Base-by-base conservation (phyloP, 2,113 vertebrate species). In the Saguinus midas region DNA sequence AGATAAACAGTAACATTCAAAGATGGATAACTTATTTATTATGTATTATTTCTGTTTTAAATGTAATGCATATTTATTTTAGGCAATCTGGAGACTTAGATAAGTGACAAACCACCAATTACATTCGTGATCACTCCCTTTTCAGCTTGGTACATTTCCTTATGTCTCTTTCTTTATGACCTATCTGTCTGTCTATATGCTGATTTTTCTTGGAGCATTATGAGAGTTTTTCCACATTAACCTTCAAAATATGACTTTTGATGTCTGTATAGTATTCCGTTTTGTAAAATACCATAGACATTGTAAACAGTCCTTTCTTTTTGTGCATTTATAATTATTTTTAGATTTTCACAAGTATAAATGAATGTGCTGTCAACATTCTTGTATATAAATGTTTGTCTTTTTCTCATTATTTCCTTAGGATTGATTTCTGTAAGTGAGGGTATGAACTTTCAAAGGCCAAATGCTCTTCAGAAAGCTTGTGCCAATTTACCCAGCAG, bases 1-100 rank as follows among this genome's bases (percentile, higher is more conserved):
- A 87, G 40, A 57, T 5, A 87, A 16, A 52, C 3, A 82, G 35
- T 66, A 93, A 43, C 66, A 68, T 85, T 91, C 32, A 93, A 52
- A 91, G 16, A 91, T 82, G 11, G 40, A 82, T 86, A n/a, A 7
- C 6, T 86, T 94, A n/a, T 95, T 94, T 27, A 84, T 91, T 29
- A 21, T 73, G 4, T 81, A 12, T 58, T 57, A 87, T 88, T 73
- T 68, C 23, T 57, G 35, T 81, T 93, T 93, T 73, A 78, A 85
- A 72, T 35, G 18, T 58, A n/a, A 21, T 91, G 2, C 10, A 66
- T 32, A 40, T 23, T 87, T 95, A 81, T 27, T 83, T 32, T 52
- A 76, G 35, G 45, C 27, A 82, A 57, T 91, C 29, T 88, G 27
- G 48, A 92, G 20, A 75, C 3, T 55, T 83, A 55, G 6, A 1